Conservation (phyloP, 2,113 vertebrate genomes). For the Dasyurus viverrinus region DNA sequence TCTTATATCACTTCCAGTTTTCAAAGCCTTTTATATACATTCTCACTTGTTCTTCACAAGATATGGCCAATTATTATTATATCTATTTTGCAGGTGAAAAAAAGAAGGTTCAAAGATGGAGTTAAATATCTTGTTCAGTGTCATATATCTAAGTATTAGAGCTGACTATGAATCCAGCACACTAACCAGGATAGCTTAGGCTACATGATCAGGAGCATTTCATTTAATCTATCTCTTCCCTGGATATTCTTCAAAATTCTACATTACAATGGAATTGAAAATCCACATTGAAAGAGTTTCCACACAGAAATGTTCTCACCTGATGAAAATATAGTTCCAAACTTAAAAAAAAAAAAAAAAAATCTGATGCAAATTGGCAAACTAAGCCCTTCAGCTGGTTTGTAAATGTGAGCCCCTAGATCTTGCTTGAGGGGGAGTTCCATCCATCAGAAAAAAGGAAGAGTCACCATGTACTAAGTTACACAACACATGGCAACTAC, state of each 20-base stretch:
- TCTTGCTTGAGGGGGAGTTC: background rate
- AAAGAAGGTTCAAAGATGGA: background rate
- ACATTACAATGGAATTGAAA: background rate
- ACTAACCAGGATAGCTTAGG: too few relatives aligned
- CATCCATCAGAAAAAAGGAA: background rate
- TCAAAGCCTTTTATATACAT: background rate
- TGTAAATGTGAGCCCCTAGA: background rate
- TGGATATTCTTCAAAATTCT: background rate
- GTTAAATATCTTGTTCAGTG: too few relatives aligned
- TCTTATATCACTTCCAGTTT: background rate
- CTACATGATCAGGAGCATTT: background rate
- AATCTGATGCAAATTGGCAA: background rate
- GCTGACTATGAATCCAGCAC: background rate
- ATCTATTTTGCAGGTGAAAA: background rate
- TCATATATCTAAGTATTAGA: background rate
- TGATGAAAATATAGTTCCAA: background rate
- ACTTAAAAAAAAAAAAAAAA: background rate
- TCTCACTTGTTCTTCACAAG: background rate
- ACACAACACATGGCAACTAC: background rate
- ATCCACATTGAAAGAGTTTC: background rate
- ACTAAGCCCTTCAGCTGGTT: background rate
- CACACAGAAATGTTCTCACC: background rate
- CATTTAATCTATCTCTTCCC: background rate
- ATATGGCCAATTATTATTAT: background rate
- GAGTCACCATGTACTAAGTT: background rate